Conservation (phyloP, 2,888 invertebrate species). For the Spialia ferax region DNA sequence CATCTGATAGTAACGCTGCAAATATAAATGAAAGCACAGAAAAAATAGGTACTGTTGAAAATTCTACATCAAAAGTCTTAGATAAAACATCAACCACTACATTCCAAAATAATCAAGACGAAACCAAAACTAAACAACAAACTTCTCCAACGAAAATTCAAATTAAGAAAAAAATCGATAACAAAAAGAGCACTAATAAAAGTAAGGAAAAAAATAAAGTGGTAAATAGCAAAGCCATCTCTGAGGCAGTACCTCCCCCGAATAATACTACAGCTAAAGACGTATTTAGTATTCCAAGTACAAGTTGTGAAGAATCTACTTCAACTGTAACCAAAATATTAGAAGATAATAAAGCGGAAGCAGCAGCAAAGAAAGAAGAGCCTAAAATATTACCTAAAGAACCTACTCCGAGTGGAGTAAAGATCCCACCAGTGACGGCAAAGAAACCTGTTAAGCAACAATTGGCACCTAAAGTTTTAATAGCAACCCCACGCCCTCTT, state of each 20-base stretch:
- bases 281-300: slow-evolving; percentile 23
- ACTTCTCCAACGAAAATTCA: slow-evolving; percentile 24
- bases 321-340: not conserved
- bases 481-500: slow-evolving; percentile 88
- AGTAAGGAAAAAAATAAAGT: slow-evolving; percentile 45
- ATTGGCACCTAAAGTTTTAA: slow-evolving; percentile 83
- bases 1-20: not conserved
- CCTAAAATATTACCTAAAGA: slow-evolving; percentile 47
- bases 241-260: not conserved
- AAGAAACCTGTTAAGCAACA: slow-evolving; percentile 82
- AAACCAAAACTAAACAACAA: slow-evolving; percentile 27
- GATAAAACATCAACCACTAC: not conserved
- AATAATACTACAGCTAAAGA: slow-evolving; percentile 27
- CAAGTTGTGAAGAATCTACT: slow-evolving; percentile 2
- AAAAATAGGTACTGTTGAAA: not conserved
- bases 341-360: slow-evolving; percentile 26
- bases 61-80: slow-evolving; percentile 1
- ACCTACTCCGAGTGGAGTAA: slow-evolving; percentile 46
- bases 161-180: slow-evolving; percentile 27
- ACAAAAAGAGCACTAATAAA: slow-evolving; percentile 12
- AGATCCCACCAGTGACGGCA: slow-evolving; percentile 23
- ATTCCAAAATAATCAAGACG: slow-evolving; percentile 18
- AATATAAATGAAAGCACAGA: not conserved
- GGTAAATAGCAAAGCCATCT: slow-evolving; percentile 46
- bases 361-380: slow-evolving; percentile 17